A percentile compares a stretch with the other conserved stretches of the same genome.
Evolutionary conservation across 2,113 vertebrate species (phyloP).

Genomic region (Lagopus leucura): DNA sequence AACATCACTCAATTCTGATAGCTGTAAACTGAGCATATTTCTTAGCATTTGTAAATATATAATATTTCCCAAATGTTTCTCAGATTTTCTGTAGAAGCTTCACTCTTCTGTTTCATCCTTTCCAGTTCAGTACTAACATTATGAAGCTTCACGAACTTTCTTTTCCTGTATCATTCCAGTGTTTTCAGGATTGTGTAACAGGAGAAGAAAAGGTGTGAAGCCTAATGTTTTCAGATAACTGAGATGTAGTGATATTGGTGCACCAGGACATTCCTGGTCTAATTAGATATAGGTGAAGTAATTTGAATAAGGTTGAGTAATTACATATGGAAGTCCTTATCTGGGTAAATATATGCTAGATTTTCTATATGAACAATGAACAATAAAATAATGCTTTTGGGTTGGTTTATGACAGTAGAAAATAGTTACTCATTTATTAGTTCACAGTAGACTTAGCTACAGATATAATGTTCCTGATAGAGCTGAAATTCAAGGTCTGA

Average conservation of each 20-base stretch:
- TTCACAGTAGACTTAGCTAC: background rate
- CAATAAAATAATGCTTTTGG: background rate
- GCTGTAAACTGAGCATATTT: background rate
- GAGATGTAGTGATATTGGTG: background rate
- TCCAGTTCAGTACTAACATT: background rate
- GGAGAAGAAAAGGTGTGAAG: background rate
- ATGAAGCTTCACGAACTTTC: fast-evolving
- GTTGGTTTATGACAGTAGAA: background rate
- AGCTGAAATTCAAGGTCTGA: background rate
- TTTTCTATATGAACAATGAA: background rate
- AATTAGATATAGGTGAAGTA: background rate
- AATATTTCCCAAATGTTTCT: background rate
- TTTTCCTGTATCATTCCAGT: background rate
- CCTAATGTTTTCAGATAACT: background rate
- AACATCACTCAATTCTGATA: background rate
- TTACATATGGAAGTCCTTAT: background rate
- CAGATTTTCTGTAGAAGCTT: background rate
- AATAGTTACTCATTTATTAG: background rate
- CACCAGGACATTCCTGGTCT: background rate
- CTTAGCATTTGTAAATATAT: background rate
- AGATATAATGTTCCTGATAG: background rate
- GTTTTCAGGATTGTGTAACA: background rate
- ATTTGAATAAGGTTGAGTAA: background rate
- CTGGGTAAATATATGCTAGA: background rate
- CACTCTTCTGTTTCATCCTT: background rate